phyloP scores from a whole-genome alignment of 2,797 vertebrate species.

The Parauchenoglanis ngamensis region DNA sequence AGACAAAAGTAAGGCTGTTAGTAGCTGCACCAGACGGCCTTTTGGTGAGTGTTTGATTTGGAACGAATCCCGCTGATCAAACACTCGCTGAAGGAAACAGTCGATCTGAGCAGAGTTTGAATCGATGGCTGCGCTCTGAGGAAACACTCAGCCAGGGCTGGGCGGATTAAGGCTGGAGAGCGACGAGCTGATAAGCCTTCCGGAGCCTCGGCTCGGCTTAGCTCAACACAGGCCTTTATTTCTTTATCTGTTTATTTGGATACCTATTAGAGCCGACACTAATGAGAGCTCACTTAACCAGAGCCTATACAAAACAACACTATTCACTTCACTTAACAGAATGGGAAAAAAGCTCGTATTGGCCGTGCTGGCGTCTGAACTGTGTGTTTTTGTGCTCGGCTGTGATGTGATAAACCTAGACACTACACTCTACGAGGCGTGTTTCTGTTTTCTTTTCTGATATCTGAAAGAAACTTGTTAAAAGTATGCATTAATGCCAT shows the following conservation, averaged over 20 bases:
- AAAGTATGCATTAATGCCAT: too few relatives aligned
- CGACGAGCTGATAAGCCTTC: conserved; percentile 32
- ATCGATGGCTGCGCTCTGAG: conserved; percentile 49
- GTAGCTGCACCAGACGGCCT: conserved; percentile 58
- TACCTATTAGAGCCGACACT: conserved; percentile 15
- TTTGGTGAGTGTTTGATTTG: conserved; percentile 56
- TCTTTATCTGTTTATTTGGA: conserved; percentile 42
- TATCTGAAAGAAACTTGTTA: neutral
- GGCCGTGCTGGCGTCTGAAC: neutral
- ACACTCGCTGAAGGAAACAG: conserved; percentile 37
- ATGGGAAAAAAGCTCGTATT: neutral
- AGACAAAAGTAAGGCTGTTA: conserved; percentile 48
- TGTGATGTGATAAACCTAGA: neutral
- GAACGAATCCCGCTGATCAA: conserved; percentile 49
- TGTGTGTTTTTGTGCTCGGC: neutral
- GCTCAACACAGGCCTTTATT: conserved; percentile 16
- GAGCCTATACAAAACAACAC: neutral
- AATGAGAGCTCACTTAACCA: conserved; percentile 24
- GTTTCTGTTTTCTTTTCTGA: neutral
- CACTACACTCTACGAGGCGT: neutral
- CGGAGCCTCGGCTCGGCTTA: conserved; percentile 6
- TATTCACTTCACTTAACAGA: conserved; percentile 19
- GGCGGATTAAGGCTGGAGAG: conserved; percentile 14
- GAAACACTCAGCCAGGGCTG: conserved; percentile 2
- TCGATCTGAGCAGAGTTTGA: conserved; percentile 39